Evolutionary conservation across 2,797 vertebrate species (phyloP).

Genomic region (Delichon dasypus): DNA sequence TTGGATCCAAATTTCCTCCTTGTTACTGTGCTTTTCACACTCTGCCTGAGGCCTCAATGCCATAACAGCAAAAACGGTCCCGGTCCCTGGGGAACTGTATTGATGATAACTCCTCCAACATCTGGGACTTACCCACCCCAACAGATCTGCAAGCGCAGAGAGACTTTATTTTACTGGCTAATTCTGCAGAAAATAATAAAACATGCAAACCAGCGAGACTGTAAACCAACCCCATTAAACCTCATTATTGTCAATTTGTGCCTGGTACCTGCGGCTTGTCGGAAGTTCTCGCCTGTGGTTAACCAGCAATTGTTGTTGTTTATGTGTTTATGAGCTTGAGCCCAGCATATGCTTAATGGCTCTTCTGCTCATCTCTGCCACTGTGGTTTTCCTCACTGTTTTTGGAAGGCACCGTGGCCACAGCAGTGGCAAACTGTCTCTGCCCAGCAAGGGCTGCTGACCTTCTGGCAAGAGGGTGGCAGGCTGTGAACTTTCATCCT

Average conservation of each 20-base stretch:
- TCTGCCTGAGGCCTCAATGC: neutral
- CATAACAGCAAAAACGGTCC: neutral
- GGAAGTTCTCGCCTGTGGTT: slow-evolving; percentile 17
- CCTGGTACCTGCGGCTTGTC: neutral
- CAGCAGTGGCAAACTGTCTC: neutral
- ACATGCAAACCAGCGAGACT: neutral
- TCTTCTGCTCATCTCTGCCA: neutral
- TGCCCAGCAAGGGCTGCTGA: neutral
- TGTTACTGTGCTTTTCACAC: neutral
- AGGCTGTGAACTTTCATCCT: neutral
- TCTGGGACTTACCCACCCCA: neutral
- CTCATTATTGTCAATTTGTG: slow-evolving; percentile 46
- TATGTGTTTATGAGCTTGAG: slow-evolving; percentile 20
- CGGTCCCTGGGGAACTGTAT: neutral
- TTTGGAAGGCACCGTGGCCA: neutral
- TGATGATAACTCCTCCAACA: neutral
- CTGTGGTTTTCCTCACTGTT: neutral
- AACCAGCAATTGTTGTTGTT: slow-evolving; percentile 30
- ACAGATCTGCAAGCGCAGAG: neutral
- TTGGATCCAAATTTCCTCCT: neutral
- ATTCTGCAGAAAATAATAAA: slow-evolving; percentile 3
- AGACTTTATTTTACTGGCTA: slow-evolving; percentile 14
- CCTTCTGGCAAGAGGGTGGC: neutral
- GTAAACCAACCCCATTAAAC: slow-evolving; percentile 42
- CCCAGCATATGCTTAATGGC: slow-evolving; percentile 29